Conservation (phyloP, 2,797 vertebrate genomes). For the Fundulus diaphanus region DNA sequence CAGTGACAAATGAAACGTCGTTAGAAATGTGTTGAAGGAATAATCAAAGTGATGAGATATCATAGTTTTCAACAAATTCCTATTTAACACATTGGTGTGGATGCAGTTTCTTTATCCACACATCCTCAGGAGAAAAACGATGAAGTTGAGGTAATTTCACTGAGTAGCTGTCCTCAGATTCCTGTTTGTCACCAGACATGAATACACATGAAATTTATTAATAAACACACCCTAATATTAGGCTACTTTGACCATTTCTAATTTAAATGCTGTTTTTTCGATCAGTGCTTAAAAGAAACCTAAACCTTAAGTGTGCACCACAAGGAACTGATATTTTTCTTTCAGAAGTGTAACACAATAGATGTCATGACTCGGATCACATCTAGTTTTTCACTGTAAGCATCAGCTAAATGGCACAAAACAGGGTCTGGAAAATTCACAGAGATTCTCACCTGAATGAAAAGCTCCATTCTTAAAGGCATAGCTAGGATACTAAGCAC, state of each 20-base stretch:
- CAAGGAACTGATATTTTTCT: slow-evolving; percentile 35
- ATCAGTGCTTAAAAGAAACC: slow-evolving; percentile 14
- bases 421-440: slow-evolving; percentile 32
- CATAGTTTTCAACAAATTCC: slow-evolving; percentile 33
- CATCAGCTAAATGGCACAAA: slow-evolving; percentile 12
- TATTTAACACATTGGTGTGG: slow-evolving; percentile 26
- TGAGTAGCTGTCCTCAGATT: slow-evolving; percentile 33
- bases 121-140: slow-evolving; percentile 31
- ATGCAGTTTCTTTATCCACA: slow-evolving; percentile 18
- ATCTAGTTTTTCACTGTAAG: slow-evolving; percentile 19
- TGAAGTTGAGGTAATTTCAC: slow-evolving; percentile 29
- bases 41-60: slow-evolving; percentile 35
- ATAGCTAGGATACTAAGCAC: slow-evolving; percentile 48
- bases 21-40: slow-evolving; percentile 39
- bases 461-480: slow-evolving; percentile 54
- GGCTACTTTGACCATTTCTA: slow-evolving; percentile 14
- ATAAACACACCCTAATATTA: slow-evolving; percentile 12
- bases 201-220: slow-evolving; percentile 14
- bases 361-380: slow-evolving; percentile 32
- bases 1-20: neutral
- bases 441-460: slow-evolving; percentile 50
- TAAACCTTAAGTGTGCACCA: slow-evolving; percentile 5
- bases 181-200: slow-evolving; percentile 36
- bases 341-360: slow-evolving; percentile 19
- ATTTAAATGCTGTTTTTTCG: neutral